Evolutionary conservation across 1,140 invertebrate species (phyloP).

Genomic region (Drosophila auraria): DNA sequence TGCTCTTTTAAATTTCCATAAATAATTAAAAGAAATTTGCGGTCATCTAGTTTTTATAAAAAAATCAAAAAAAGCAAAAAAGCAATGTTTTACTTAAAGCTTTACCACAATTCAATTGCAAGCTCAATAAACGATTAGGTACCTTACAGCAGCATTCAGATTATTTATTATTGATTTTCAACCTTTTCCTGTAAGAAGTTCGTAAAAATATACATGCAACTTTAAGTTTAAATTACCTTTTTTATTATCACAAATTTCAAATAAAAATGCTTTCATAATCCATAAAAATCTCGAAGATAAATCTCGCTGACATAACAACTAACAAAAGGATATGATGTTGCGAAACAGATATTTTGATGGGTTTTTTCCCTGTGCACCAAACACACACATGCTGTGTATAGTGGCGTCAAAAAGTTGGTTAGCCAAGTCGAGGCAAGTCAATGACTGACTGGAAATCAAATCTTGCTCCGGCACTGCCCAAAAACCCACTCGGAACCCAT

Average conservation of each 20-base stretch:
- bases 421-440: slow-evolving; percentile 41
- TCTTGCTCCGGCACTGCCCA: slow-evolving; percentile 2
- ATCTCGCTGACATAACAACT: neutral
- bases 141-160: too few species aligned
- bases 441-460: slow-evolving; percentile 56
- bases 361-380: slow-evolving; percentile 15
- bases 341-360: slow-evolving; percentile 16
- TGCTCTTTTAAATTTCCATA: too few species aligned
- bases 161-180: neutral
- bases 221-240: neutral
- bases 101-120: neutral
- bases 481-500: slow-evolving; percentile 7
- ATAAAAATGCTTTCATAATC: neutral
- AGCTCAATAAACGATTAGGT: neutral
- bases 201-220: neutral
- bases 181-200: neutral
- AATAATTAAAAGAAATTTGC: too few species aligned
- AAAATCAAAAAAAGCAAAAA: too few species aligned
- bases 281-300: slow-evolving; percentile 4
- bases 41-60: too few species aligned
- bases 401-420: slow-evolving; percentile 40
- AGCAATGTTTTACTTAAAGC: too few species aligned
- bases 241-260: neutral
- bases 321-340: slow-evolving; percentile 12
- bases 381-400: slow-evolving; percentile 17